Conservation (phyloP, 1,140 invertebrate genomes). For the Hycleus phaleratus region DNA sequence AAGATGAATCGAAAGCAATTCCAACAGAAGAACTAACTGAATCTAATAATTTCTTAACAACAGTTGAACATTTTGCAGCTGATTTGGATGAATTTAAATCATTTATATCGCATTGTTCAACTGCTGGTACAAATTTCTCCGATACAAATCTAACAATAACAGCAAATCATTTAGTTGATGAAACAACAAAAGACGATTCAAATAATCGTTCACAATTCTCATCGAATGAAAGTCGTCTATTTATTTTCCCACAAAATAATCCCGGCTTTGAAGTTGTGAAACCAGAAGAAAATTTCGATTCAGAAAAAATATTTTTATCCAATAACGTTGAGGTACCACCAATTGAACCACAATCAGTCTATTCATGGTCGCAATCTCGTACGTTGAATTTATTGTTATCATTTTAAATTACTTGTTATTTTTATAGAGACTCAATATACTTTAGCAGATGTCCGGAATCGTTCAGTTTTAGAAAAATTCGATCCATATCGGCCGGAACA, state of each 20-base stretch:
- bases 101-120: constrained; percentile 22
- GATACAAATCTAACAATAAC: constrained; percentile 9
- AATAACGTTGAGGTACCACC: neutral
- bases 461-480: neutral
- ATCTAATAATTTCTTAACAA: too few relatives aligned
- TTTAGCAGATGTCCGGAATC: neutral
- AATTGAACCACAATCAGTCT: neutral
- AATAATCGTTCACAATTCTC: too few relatives aligned
- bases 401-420: neutral
- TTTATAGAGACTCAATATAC: neutral
- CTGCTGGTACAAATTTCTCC: constrained; percentile 21
- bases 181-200: too few relatives aligned
- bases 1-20: neutral
- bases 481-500: neutral
- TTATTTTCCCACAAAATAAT: constrained; percentile 33
- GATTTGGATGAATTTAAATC: constrained; percentile 3
- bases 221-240: constrained; percentile 18
- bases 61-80: neutral
- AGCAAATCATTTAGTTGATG: neutral
- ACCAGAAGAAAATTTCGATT: neutral
- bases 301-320: neutral
- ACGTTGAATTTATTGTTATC: neutral
- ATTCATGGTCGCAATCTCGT: neutral
- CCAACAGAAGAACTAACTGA: neutral
- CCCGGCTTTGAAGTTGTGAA: constrained; percentile 34